Evolutionary conservation across 2,113 vertebrate genomes (phyloP).

Genomic region (Strigops habroptila): DNA sequence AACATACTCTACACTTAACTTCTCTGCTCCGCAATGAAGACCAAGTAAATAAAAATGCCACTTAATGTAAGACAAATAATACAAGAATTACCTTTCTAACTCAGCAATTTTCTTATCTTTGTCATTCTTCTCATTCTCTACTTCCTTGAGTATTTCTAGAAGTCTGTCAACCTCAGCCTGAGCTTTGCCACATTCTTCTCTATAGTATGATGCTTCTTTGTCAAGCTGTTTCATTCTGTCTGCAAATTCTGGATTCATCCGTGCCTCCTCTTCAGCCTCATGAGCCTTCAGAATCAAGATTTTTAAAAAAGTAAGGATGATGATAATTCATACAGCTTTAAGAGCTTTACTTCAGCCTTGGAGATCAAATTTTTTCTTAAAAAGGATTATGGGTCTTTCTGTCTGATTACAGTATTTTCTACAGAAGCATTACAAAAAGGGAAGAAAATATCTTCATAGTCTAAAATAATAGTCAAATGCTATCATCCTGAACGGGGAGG

Average conservation of each 20-base stretch:
- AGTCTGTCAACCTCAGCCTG: slow-evolving; percentile 91
- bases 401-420: slow-evolving; percentile 30
- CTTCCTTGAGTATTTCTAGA: slow-evolving; percentile 87
- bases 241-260: slow-evolving; percentile 86
- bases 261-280: slow-evolving; percentile 82
- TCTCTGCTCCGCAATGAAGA: background rate
- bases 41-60: background rate
- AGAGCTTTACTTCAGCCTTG: background rate
- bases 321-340: slow-evolving; percentile 24
- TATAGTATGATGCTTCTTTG: slow-evolving; percentile 89
- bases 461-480: background rate
- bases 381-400: slow-evolving; percentile 73
- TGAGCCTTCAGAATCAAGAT: slow-evolving; percentile 82
- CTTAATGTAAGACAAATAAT: background rate
- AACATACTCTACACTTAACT: background rate
- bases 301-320: slow-evolving; percentile 42
- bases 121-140: slow-evolving; percentile 88
- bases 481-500: background rate
- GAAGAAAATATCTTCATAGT: background rate
- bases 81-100: slow-evolving; percentile 86
- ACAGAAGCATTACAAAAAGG: background rate
- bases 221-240: slow-evolving; percentile 90
- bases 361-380: slow-evolving; percentile 29
- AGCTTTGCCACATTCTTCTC: slow-evolving; percentile 89
- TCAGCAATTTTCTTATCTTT: slow-evolving; percentile 93